Evolutionary conservation across 1,140 invertebrate genomes (phyloP), one percentile per base, ranked within the genome.

Genomic region (Dufourea novaeangliae): DNA sequence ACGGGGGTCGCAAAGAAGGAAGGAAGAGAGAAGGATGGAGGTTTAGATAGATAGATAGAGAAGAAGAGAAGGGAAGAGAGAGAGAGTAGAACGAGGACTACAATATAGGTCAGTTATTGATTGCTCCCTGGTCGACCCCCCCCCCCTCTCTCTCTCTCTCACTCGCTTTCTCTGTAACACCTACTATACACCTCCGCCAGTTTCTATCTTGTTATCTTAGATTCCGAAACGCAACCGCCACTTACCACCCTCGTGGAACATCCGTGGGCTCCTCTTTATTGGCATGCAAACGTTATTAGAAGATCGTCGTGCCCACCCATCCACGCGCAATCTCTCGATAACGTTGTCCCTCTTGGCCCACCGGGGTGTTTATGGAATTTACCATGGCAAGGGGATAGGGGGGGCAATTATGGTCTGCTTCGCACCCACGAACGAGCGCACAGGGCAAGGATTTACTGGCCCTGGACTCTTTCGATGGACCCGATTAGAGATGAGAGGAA

Each of bases 41-140:
- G n/a, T n/a, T n/a, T n/a, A n/a, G n/a, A n/a, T n/a, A n/a, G n/a
- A n/a, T n/a, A n/a, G n/a, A n/a, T n/a, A n/a, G n/a, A n/a, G n/a
- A n/a, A n/a, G n/a, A n/a, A n/a, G 39, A 62, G 61, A 61, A 77
- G 34, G 25, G 57, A 37, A 29, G 27, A 37, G 34, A 56, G 75
- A 84, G 87, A 80, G 80, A 80, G 81, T 80, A 83, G 75, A 85
- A 80, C 84, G 87, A 86, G 85, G 85, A 83, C 84, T 91, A 89
- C 90, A 92, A 92, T 92, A 92, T 92, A 90, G 92, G 91, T 92
- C 92, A 92, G 88, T 90, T 92, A 92, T 92, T 90, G 92, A 92
- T 92, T 91, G 88, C 87, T 89, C 86, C 87, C 85, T 87, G 84
- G 84, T 90, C 86, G 87, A 89, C 86, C n/a, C n/a, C n/a, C n/a